phyloP scores from a whole-genome alignment of 1,140 invertebrate species.

The Bactericera cockerelli region DNA sequence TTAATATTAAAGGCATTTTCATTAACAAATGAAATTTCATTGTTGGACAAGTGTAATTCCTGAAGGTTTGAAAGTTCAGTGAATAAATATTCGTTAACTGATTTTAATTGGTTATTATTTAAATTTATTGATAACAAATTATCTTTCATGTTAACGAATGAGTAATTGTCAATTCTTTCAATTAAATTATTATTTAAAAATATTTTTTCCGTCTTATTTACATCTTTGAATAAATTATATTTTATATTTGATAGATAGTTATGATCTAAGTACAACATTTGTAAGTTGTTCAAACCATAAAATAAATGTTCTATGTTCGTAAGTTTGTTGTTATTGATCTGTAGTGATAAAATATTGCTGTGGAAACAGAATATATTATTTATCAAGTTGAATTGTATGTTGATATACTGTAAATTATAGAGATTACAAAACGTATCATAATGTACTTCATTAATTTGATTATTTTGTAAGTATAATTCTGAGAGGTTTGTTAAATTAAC shows the following conservation, averaged over 20 bases:
- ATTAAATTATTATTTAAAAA: constrained; percentile 62
- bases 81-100: constrained; percentile 45
- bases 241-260: not conserved
- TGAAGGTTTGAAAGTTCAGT: constrained; percentile 49
- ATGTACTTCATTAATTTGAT: constrained; percentile 1
- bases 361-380: constrained; percentile 4
- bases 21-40: constrained; percentile 34
- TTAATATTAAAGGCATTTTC: not conserved
- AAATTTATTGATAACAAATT: constrained; percentile 42
- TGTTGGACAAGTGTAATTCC: constrained; percentile 44
- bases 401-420: not conserved
- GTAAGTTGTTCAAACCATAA: constrained; percentile 5
- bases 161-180: not conserved
- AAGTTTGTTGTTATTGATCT: not conserved
- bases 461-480: constrained; percentile 6
- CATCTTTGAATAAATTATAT: constrained; percentile 49
- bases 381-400: constrained; percentile 1
- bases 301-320: constrained; percentile 2
- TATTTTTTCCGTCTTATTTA: constrained; percentile 53
- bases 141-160: constrained; percentile 5
- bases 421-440: constrained; percentile 3
- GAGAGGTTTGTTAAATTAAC: not conserved
- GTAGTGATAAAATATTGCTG: constrained; percentile 3
- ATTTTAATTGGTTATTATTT: constrained; percentile 51
- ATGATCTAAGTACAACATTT: constrained; percentile 4